Evolutionary conservation across 2,888 invertebrate genomes (phyloP).

Genomic region (Cryptocephalus moraei): DNA sequence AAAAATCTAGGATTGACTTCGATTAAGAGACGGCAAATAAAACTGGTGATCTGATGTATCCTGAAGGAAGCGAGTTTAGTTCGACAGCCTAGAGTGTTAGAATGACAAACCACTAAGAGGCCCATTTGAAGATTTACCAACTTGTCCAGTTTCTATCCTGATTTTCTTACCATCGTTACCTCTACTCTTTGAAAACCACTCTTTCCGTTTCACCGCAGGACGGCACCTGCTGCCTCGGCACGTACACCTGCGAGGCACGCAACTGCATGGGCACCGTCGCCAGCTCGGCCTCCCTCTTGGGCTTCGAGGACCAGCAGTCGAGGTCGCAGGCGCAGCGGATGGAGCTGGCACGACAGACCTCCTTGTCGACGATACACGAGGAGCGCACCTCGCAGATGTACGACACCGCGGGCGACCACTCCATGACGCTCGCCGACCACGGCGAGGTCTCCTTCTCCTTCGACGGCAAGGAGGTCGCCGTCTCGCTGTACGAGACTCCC

Average conservation of each 20-base stretch:
- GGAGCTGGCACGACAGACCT: conserved; percentile 63
- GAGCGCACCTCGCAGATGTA: conserved; percentile 82
- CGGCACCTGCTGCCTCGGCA: conserved; percentile 81
- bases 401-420: conserved; percentile 60
- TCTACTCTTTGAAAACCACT: too few relatives aligned
- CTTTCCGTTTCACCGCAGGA: conserved; percentile 39
- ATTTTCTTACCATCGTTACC: too few relatives aligned
- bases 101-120: too few relatives aligned
- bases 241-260: conserved; percentile 81
- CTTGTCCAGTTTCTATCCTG: too few relatives aligned
- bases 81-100: too few relatives aligned
- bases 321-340: conserved; percentile 43
- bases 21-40: too few relatives aligned
- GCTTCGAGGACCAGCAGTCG: conserved; percentile 67
- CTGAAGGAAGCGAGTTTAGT: too few relatives aligned
- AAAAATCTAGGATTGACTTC: too few relatives aligned
- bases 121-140: too few relatives aligned
- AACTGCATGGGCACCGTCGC: conserved; percentile 88
- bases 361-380: conserved; percentile 82
- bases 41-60: too few relatives aligned
- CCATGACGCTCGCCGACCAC: conserved; percentile 66
- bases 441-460: conserved; percentile 85
- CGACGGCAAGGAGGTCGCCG: conserved; percentile 85
- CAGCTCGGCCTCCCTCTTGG: conserved; percentile 78
- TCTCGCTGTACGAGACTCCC: conserved; percentile 84